phyloP scores from a whole-genome alignment of 1,140 invertebrate species.

The Euura lappo region DNA sequence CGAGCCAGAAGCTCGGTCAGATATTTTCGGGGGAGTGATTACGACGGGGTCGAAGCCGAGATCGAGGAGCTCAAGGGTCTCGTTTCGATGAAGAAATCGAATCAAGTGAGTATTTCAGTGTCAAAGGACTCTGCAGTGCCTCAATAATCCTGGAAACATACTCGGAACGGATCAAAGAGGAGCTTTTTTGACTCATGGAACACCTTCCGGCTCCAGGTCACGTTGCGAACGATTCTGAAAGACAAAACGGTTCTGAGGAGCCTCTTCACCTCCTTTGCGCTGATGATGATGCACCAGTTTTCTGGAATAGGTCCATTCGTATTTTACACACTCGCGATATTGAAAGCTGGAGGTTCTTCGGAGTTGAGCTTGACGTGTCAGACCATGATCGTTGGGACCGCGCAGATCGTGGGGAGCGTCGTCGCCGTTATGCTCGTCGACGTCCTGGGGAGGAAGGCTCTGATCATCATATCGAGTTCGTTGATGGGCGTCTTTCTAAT shows the following conservation, averaged over 20 bases:
- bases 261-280: constrained; percentile 70
- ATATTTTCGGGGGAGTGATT: constrained; percentile 68
- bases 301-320: constrained; percentile 85
- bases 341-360: constrained; percentile 66
- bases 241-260: constrained; percentile 59
- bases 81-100: constrained; percentile 58
- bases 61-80: constrained; percentile 65
- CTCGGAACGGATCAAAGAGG: not conserved
- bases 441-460: constrained; percentile 71
- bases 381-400: constrained; percentile 77
- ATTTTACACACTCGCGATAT: constrained; percentile 79
- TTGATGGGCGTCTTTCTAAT: constrained; percentile 70
- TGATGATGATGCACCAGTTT: constrained; percentile 84
- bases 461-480: constrained; percentile 69
- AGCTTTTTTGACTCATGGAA: too few relatives aligned
- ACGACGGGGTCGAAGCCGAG: constrained; percentile 60
- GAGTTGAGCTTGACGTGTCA: constrained; percentile 61
- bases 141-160: not conserved
- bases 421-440: constrained; percentile 74
- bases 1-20: constrained; percentile 66
- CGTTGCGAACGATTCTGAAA: constrained; percentile 26
- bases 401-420: constrained; percentile 77
- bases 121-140: too few relatives aligned
- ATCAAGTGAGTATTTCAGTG: constrained; percentile 37
- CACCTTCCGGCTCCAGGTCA: constrained; percentile 19